phyloP scores from a whole-genome alignment of 2,113 vertebrate genomes.

The Calyptommatus sinebrachiatus region DNA sequence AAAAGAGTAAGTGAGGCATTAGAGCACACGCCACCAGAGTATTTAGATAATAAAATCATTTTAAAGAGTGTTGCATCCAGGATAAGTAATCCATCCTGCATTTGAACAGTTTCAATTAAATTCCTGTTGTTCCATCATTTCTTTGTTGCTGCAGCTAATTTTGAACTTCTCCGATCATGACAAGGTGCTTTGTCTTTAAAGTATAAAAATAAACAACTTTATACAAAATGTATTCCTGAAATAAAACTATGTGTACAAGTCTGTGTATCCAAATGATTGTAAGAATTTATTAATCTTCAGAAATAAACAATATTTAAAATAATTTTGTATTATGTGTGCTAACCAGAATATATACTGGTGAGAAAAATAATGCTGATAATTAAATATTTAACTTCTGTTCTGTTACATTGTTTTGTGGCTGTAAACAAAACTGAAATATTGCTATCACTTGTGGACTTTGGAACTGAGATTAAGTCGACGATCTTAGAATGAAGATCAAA shows the following conservation, averaged over 20 bases:
- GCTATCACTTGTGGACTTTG: too few relatives aligned
- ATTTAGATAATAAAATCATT: constrained; percentile 12
- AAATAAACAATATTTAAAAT: too few relatives aligned
- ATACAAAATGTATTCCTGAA: not conserved
- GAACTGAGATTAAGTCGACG: too few relatives aligned
- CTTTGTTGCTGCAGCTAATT: not conserved
- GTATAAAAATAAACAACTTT: not conserved
- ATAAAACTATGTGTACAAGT: not conserved
- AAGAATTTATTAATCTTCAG: not conserved
- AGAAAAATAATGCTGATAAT: not conserved
- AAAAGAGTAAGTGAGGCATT: constrained; percentile 5
- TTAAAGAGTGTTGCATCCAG: not conserved
- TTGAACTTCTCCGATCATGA: not conserved
- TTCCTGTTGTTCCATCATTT: constrained; percentile 3
- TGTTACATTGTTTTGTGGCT: too few relatives aligned
- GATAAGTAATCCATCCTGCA: not conserved
- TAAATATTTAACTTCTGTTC: not conserved
- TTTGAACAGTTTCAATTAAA: constrained; percentile 25
- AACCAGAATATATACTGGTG: too few relatives aligned
- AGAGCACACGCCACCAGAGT: constrained; percentile 10
- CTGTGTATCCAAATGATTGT: not conserved
- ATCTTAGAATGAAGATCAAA: too few relatives aligned
- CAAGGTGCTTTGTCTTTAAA: not conserved
- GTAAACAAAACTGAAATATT: not conserved
- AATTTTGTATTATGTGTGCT: too few relatives aligned